A percentile compares a stretch with the other conserved stretches of the same genome.
phyloP scores from a whole-genome alignment of 2,797 vertebrate genomes.

The Aldrovandia affinis region DNA sequence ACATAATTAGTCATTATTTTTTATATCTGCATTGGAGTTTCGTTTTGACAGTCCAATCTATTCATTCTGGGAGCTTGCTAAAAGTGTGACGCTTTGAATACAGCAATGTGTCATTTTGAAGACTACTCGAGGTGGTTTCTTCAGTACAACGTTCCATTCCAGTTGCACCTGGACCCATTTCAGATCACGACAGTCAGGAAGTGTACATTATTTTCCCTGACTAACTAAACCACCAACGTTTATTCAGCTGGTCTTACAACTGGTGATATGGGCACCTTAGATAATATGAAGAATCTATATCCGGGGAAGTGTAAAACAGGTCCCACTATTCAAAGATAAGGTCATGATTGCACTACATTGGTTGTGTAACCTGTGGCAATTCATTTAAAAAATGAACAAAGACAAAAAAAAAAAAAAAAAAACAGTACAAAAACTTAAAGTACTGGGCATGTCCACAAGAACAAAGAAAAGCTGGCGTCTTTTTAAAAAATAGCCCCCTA shows the following conservation, averaged over 20 bases:
- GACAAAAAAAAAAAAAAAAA: neutral
- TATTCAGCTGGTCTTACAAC: neutral
- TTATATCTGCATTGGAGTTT: no score
- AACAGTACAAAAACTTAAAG: neutral
- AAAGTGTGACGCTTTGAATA: no score
- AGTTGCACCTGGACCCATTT: no score
- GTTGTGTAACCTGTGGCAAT: neutral
- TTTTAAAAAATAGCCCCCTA: neutral
- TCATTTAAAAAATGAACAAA: neutral
- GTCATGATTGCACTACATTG: no score
- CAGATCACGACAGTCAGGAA: no score
- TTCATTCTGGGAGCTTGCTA: no score
- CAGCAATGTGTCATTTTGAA: no score
- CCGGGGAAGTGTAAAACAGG: neutral
- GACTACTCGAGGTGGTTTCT: no score
- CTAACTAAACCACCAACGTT: neutral
- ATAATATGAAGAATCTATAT: neutral
- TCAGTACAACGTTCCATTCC: no score
- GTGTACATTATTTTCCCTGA: no score
- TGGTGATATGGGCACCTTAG: neutral
- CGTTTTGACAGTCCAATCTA: no score
- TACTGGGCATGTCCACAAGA: neutral
- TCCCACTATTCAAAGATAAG: neutral
- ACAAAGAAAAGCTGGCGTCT: neutral
- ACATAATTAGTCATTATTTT: no score